Evolutionary conservation across 2,888 invertebrate species (phyloP).

Genomic region (Pristionchus entomophagus): DNA sequence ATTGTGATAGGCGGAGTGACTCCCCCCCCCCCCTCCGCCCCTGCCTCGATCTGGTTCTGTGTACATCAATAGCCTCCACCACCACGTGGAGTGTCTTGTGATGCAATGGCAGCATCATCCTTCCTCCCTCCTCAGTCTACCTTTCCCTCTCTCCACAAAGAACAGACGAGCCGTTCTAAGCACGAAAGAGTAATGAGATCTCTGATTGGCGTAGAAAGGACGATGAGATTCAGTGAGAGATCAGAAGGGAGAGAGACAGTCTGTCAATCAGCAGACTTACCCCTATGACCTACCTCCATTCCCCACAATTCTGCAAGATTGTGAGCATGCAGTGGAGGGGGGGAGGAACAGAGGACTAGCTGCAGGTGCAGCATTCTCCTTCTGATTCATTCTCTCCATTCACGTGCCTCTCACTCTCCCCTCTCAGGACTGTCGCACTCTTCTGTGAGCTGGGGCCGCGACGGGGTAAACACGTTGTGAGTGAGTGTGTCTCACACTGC

Average conservation of each 20-base stretch:
- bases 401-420: not conserved
- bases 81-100: slow-evolving; percentile 22
- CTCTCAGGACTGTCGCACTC: not conserved
- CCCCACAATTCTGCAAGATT: no score
- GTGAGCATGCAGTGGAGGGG: not conserved
- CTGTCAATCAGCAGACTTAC: not conserved
- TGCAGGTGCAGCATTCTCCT: no score
- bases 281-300: no score
- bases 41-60: slow-evolving; percentile 19
- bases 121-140: no score
- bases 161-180: no score
- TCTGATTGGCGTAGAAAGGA: not conserved
- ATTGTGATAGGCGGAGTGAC: slow-evolving; percentile 24
- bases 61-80: not conserved
- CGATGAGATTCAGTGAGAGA: no score
- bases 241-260: no score
- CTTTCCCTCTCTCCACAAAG: no score
- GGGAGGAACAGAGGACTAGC: not conserved
- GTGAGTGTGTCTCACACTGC: not conserved
- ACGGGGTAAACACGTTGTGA: slow-evolving; percentile 24
- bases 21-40: not conserved
- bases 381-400: not conserved
- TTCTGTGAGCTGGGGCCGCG: not conserved
- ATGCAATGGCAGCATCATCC: not conserved
- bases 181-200: not conserved